Base-by-base conservation (phyloP, 2,797 vertebrate genomes). In the Pipistrellus kuhlii region DNA sequence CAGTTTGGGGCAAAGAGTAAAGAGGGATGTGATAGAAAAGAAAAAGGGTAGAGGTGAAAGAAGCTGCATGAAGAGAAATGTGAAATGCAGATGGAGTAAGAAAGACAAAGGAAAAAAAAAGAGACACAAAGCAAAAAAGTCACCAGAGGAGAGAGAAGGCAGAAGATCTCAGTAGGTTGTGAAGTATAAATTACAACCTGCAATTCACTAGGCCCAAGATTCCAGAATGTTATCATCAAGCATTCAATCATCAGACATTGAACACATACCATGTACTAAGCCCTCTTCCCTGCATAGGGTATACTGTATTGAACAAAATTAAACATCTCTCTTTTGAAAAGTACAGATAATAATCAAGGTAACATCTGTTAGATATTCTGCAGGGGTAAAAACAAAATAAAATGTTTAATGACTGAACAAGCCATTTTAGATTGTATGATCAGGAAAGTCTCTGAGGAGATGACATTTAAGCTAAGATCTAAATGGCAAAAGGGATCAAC, bases 261-360 rank as follows among this genome's bases (percentile, higher is more conserved):
- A 91, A 62, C 6, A 41, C 21, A 51, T 80, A 18, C 46, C 20
- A 20, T 6, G 4, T 66, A 41, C 6, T 41, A 72, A 20, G 38
- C 8, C 18, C 32, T 83, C 69, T 75, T 83, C 30, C 77, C 32
- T 8, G 12, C 21, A 38, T 30, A 12, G 17, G 21, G 1, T 8
- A 64, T 64, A 62, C 0, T 12, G 8, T 25, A 75, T 14, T n/a
- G 5, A 90, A 78, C 62, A 90, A 82, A 92, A 77, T 21, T 55
- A 91, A 21, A 17, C 23, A 41, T 20, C 11, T 92, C 72, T 78
- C 44, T 92, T 78, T 51, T 69, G 35, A 93, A 93, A 80, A 18
- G 48, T 92, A 57, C 11, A 78, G 3, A 23, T 64, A 68, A 76
- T 41, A 85, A 41, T 46, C 20, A 69, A 66, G 48, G 89, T 90